Percentiles rank a stretch among this genome's conserved stretches.
These are phyloP conservation scores for Todiramphus saurophagus DNA, from an alignment of 2,113 vertebrate species.

Conservation along the genomic window DNA sequence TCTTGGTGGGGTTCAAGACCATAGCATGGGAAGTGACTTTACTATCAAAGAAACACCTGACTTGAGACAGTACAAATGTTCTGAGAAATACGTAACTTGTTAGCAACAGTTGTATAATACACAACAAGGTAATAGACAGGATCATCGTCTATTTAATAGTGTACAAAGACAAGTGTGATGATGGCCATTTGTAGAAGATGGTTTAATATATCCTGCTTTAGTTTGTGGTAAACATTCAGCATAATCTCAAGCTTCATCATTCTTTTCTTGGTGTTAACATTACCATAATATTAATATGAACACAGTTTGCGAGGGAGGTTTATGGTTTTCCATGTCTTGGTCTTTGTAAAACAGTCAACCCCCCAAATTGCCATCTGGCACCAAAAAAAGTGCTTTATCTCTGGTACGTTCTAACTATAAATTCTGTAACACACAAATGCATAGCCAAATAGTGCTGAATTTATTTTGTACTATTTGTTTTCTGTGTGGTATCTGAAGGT, in stretches of 20 bases:
- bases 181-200: background rate
- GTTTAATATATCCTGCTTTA: background rate
- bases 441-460: background rate
- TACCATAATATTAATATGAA: background rate
- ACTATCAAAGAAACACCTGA: background rate
- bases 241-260: background rate
- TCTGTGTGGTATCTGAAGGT: background rate
- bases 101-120: background rate
- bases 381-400: background rate
- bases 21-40: background rate
- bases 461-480: background rate
- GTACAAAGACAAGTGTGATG: background rate
- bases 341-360: background rate
- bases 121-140: background rate
- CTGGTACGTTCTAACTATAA: background rate
- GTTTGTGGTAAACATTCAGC: background rate
- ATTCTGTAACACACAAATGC: background rate
- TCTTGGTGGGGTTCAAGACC: background rate
- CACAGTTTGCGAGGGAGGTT: background rate
- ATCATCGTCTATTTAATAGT: background rate
- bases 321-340: background rate
- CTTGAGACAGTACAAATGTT: background rate
- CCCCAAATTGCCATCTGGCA: background rate
- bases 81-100: background rate
- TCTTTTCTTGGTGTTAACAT: background rate